Base-by-base conservation (phyloP, 1,140 invertebrate genomes). In the Mamestra configurata region DNA sequence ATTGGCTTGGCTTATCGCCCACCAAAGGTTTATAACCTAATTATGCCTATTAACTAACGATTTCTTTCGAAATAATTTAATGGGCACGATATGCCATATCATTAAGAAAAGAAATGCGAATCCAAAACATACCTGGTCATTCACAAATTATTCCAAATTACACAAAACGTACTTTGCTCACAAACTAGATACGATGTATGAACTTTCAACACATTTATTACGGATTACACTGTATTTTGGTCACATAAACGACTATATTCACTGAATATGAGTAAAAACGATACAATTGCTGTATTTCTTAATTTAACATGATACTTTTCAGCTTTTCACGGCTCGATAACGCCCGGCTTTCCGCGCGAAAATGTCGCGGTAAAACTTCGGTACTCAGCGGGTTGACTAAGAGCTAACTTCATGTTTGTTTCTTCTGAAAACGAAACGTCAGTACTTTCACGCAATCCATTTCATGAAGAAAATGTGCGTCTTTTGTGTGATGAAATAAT, bases 311-410 rank as follows among this genome's bases (percentile, higher is more conserved):
- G 84, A 84, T 88, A 85, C 79, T 90, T 92, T 91, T 92, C 81
- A 90, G 88, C 84, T 93, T 94, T 93, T 91, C 92, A 94, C 92
- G 91, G 92, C 92, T 94, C 90, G 87, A 94, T 94, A 94, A 94
- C 91, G 92, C 91, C 94, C 94, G 93, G 94, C 94, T 94, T 94
- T 95, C 93, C 94, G 94, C 94, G 94, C 94, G 94, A 94, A 94
- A 95, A 95, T 94, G 92, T 94, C 93, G 94, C 94, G 93, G 90
- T 94, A 94, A 95, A 94, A 93, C 88, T 89, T 91, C 80, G 86
- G 82, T 79, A 64, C 89, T 81, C 87, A 81, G 79, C 83, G 87
- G 86, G 83, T 82, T 82, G 79, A 89, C 83, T 84, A 86, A 79
- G 72, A 46, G 81, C 92, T 92, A 92, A 90, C 91, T 95, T 95